Evolutionary conservation across 2,113 vertebrate species (phyloP), one percentile per base, ranked within the genome.

Genomic region (Mastomys natalensis): DNA sequence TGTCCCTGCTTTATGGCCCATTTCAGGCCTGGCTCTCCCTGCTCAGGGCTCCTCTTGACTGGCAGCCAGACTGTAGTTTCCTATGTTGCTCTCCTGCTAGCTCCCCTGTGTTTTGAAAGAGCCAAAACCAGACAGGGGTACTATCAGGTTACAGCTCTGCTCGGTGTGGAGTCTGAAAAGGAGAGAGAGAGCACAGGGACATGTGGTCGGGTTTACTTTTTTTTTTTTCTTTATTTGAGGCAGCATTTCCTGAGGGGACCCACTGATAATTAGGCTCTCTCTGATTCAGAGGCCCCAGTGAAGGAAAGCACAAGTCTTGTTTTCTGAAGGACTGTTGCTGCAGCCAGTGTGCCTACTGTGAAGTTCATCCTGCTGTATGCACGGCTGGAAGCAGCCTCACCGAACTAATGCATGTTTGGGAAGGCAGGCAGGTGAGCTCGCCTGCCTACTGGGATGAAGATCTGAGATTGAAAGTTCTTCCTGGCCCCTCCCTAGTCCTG

Each of bases 41-140:
- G 17, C 31, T 24, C 24, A 12, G 78, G 40, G 40, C 15, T 64
- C 45, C 62, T 58, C 55, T 73, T 45, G 55, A 21, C 45, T 40
- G 76, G 64, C 1, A 34, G 37, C 48, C 86, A 82, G 31, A 0
- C 1, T 40, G 72, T 40, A 22, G 73, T 53, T 73, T 81, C 90
- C 92, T 92, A 48, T 60, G 15, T 48, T 73, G 72, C 73, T 93
- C 95, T 95, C 92, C 62, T 31, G 68, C 72, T 55, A 13, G 21
- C 40, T 90, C 82, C 92, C 94, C 43, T 31, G 58, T 73, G 51
- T 66, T 96, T 80, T 94, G 82, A 66, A 66, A 64, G 85, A 78
- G 93, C 87, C 70, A 51, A 37, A 70, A 72, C 58, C 19, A 8
- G 77, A 84, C 81, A 85, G 77, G 43, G 72, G 21, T 0, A 0